Percentiles rank a stretch among this genome's conserved stretches.
Evolutionary conservation across 2,888 invertebrate species (phyloP).

Genomic region (Ypsolopha sequella): DNA sequence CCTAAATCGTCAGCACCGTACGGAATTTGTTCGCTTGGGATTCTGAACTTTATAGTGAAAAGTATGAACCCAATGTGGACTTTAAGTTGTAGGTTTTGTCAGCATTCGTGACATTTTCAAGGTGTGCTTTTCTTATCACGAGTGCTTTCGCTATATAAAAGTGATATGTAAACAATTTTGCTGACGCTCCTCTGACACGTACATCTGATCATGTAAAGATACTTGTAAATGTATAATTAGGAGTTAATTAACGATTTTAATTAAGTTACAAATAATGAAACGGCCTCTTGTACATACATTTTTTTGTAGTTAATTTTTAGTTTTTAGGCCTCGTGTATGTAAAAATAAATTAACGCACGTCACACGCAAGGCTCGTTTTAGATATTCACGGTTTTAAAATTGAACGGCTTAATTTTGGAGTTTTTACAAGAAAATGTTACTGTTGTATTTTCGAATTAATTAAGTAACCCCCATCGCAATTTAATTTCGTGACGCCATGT

Average conservation of each 20-base stretch:
- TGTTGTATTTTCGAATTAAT: not conserved
- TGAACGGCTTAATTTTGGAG: not conserved
- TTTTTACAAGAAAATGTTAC: not conserved
- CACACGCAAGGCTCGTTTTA: not conserved
- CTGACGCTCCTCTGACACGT: conserved; percentile 4
- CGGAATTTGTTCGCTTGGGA: not conserved
- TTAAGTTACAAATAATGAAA: conserved; percentile 30
- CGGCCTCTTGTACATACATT: conserved; percentile 62
- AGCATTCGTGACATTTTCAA: not conserved
- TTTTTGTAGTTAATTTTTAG: conserved; percentile 27
- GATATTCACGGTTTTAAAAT: not conserved
- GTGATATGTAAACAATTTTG: not conserved
- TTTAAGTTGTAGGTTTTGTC: not conserved
- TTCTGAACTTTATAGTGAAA: not conserved
- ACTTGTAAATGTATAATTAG: conserved; percentile 55
- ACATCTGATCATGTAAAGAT: conserved; percentile 21
- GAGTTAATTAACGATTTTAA: conserved; percentile 26
- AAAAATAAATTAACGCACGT: not conserved
- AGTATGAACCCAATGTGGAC: not conserved
- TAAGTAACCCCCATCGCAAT: no score
- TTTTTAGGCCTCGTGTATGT: not conserved
- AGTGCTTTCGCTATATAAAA: not conserved
- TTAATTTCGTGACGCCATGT: no score
- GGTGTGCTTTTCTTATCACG: not conserved
- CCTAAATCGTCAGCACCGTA: conserved; percentile 6